Evolutionary conservation across 2,797 vertebrate genomes (phyloP), one percentile per base, ranked within the genome.

Genomic region (Sphenopsis melanotis): DNA sequence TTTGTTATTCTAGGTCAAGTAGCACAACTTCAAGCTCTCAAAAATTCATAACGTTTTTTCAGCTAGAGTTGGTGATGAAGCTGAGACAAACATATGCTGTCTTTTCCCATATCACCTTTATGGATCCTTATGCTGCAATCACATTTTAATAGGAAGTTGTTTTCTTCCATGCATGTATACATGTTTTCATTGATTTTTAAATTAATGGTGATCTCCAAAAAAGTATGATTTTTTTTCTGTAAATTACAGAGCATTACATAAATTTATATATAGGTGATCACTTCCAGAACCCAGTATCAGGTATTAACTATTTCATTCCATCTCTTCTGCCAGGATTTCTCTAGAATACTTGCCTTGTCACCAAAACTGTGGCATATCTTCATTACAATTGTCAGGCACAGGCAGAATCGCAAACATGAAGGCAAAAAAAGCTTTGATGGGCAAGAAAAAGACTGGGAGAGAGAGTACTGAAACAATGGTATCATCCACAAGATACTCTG

Each of bases 361-460:
- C 61, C 82, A 52, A 34, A 63, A n/a, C 39, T 72, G 79, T 81
- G 71, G 55, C 47, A 39, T 79, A 72, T 69, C 84, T 93, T 93
- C 83, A 86, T 90, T 90, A 90, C 56, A 91, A 32, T 66, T 94
- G 85, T 83, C 70, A 86, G 55, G 44, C 76, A 88, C 44, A 79
- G 75, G 36, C 59, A 81, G 41, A 90, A 72, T 83, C 50, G 41
- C 82, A 93, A 91, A 88, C 44, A 59, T 2, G 23, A 87, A 92
- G 46, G 46, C 55, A 86, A 88, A 37, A 69, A 88, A 83, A 93
- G 20, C 50, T 88, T 79, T 95, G 65, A 83, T 78, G 29, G 23
- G 42, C 2, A 5, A 96, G 50, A 80, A 70, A n/a, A 37, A 86
- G 50, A 47, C 50, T 60, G 24, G 55, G 60, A 53, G 59, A 87